Base-by-base conservation (phyloP, 2,888 invertebrate genomes). In the Drosophila glabriapex region DNA sequence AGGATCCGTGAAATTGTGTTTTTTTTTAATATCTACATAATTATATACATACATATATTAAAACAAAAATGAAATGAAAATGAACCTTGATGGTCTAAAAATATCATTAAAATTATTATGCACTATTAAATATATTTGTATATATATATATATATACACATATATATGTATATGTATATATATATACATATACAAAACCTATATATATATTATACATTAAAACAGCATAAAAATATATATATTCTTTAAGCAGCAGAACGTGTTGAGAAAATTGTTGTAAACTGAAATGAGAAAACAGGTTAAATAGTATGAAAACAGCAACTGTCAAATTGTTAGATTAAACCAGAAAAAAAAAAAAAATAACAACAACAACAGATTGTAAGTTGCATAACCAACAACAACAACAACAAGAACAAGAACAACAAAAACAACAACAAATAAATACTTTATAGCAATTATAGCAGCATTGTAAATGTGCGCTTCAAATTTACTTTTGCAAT, bases 381-480 rank as follows among this genome's bases (percentile, higher is more conserved):
- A 59, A 50, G 35, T 50, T 56, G 54, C 58, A 46, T 46, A 28
- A 55, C 16, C 55, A 46, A 31, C 7, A 55, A 62, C 22, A 53
- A 70, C 29, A 67, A 70, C 16, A 50, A 41, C 4, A 55, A 62
- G 16, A 53, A 70, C 29, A 67, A 70, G 10, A 50, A 41, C 4
- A 37, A 43, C 9, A 71, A 29, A 46, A 29, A n/a, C 14, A 49
- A 43, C 33, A 58, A 58, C 41, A 56, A 33, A n/a, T n/a, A 70
- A 69, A 81, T 84, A 84, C 78, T 74, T 82, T 80, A 90, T 85
- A 82, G 80, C 78, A 73, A 80, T 76, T 88, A 76, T 78, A 82
- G 82, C 80, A 81, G 83, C 88, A 89, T 76, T 91, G 91, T 91
- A 91, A 91, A 90, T 90, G 91, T 84, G 85, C 83, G 83, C 85